Evolutionary conservation across 2,113 vertebrate species (phyloP).

Genomic region (Lagenorhynchus albirostris): DNA sequence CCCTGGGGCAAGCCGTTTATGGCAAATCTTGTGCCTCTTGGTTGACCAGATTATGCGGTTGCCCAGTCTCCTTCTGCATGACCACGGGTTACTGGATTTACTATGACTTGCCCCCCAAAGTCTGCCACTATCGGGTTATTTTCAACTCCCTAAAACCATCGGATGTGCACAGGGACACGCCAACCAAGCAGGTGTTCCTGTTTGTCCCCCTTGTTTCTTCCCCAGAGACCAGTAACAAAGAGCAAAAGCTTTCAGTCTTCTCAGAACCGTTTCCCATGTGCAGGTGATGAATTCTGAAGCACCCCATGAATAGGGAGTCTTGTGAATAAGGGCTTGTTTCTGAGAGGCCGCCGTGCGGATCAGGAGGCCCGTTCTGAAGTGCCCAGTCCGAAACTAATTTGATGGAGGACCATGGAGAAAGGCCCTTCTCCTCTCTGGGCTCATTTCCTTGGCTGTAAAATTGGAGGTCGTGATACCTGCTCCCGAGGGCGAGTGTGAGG

Average conservation of each 20-base stretch:
- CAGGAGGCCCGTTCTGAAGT: background rate
- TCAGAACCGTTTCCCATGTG: background rate
- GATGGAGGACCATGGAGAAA: background rate
- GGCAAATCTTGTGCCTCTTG: background rate
- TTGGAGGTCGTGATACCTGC: background rate
- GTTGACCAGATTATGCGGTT: background rate
- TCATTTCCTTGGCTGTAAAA: background rate
- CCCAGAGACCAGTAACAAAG: background rate
- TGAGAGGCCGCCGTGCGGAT: fast-evolving
- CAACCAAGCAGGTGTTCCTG: background rate
- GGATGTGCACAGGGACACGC: background rate
- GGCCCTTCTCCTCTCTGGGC: background rate
- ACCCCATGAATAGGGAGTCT: background rate
- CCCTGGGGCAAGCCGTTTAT: background rate
- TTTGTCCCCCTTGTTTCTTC: background rate
- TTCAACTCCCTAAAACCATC: background rate
- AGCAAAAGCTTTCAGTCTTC: background rate
- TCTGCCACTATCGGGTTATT: background rate
- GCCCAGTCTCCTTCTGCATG: background rate
- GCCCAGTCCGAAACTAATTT: background rate
- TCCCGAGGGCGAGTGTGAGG: background rate
- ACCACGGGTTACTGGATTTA: background rate
- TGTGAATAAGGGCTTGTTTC: slow-evolving; percentile 47
- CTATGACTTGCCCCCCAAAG: background rate
- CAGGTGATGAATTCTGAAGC: slow-evolving; percentile 36